Evolutionary conservation across 2,797 vertebrate species (phyloP), one percentile per base, ranked within the genome.

Genomic region (Smutsia gigantea): DNA sequence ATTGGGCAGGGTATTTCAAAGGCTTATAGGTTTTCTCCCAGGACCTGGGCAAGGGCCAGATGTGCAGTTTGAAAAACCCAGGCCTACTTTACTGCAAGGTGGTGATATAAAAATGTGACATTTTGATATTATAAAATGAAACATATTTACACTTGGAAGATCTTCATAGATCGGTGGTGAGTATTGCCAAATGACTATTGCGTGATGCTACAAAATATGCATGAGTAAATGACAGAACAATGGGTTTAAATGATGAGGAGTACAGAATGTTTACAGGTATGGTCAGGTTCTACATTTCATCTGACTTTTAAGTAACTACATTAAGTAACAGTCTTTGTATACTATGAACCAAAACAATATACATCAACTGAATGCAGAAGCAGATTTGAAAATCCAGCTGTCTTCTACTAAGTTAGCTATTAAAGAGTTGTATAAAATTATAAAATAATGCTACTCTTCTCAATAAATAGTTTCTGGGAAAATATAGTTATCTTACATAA

Each of bases 91-190:
- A 57, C n/a, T 81, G 27, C 51, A 14, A 78, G 49, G 34, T 49
- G 39, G 59, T 83, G 3, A 46, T 64, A 74, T 29, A 53, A 87
- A 78, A 90, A 78, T 57, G 37, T 71, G 39, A 68, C 37, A 7
- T 75, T 88, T 95, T 91, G 37, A 27, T 87, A 46, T 46, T 92
- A 15, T 63, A 57, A 72, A 93, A 69, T 79, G 39, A 85, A 84
- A 53, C 75, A 19, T 53, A 3, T 86, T 92, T 74, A 55, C n/a
- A 74, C 64, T 46, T 84, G 34, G 29, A 93, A 93, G 46, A 37
- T 90, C 57, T 75, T n/a, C 14, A n/a, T 87, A 81, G 46, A 5
- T 63, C 53, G 71, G 49, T 92, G 53, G 88, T 12, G 18, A 61
- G 0, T 93, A 79, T 63, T 87, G 37, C 71, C 49, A 87, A 31